Evolutionary conservation across 2,113 vertebrate genomes (phyloP).

Genomic region (Piprites chloris): DNA sequence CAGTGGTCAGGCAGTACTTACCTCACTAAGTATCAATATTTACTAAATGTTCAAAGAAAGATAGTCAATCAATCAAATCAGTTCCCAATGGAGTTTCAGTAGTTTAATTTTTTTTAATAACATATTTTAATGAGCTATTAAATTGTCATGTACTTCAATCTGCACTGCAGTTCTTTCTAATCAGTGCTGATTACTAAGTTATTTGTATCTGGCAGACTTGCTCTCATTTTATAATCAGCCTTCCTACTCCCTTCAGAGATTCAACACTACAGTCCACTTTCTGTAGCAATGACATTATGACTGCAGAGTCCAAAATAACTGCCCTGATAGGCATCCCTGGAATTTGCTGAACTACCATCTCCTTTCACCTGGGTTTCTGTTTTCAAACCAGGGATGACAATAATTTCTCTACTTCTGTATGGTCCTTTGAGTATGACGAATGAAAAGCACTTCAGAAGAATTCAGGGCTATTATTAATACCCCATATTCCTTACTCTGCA

Average conservation of each 20-base stretch:
- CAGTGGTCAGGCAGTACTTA: not conserved
- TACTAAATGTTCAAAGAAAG: slow-evolving; percentile 15
- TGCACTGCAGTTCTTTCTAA: slow-evolving; percentile 2
- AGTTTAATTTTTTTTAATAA: slow-evolving; percentile 40
- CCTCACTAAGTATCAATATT: slow-evolving; percentile 40
- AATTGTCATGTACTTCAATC: not conserved
- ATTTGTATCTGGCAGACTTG: not conserved
- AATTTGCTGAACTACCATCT: not conserved
- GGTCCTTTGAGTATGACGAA: not conserved
- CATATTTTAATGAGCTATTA: slow-evolving; percentile 31
- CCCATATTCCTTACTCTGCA: rapidly evolving
- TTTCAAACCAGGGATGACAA: not conserved
- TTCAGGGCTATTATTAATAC: not conserved
- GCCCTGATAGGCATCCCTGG: not conserved
- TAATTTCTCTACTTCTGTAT: not conserved
- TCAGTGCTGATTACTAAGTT: slow-evolving; percentile 18
- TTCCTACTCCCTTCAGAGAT: not conserved
- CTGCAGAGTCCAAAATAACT: not conserved
- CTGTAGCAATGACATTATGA: not conserved
- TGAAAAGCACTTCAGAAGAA: not conserved
- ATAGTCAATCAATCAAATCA: not conserved
- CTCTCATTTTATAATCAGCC: not conserved
- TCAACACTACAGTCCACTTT: not conserved
- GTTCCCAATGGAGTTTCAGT: not conserved
- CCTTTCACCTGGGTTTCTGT: not conserved